phyloP scores from a whole-genome alignment of 35 echinoderm and acorn worm genomes.

The Strongylocentrotus purpuratus region DNA sequence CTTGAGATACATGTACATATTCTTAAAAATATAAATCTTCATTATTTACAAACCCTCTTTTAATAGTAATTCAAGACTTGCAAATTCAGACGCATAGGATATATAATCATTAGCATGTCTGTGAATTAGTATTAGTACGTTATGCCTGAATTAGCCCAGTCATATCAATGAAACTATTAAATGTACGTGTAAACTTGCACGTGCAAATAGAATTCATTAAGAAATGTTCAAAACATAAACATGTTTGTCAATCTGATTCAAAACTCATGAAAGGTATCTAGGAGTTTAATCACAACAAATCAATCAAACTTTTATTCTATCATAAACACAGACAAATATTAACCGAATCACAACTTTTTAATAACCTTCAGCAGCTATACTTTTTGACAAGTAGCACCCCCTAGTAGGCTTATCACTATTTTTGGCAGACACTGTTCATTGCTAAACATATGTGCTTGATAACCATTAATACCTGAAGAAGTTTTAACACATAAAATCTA shows the following conservation, averaged over 20 bases:
- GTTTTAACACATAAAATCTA: too few species aligned
- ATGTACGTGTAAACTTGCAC: not conserved
- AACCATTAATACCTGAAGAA: too few species aligned
- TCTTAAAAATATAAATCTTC: slow-evolving; percentile 2
- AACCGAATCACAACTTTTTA: too few species aligned
- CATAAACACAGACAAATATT: not conserved
- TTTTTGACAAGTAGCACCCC: too few species aligned
- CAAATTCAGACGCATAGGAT: not conserved
- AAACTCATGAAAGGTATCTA: not conserved
- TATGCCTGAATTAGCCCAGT: not conserved
- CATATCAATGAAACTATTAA: not conserved
- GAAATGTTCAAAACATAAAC: not conserved
- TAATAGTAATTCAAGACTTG: not conserved
- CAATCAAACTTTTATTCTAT: not conserved
- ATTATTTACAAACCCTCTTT: not conserved
- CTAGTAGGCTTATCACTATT: too few species aligned
- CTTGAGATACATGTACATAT: not conserved
- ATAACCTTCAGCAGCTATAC: too few species aligned
- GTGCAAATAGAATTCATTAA: not conserved
- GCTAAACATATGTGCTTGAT: too few species aligned
- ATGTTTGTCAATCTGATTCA: not conserved
- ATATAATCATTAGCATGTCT: not conserved
- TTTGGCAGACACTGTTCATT: too few species aligned
- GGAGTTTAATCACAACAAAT: not conserved
- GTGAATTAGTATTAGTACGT: not conserved